Evolutionary conservation across 2,113 vertebrate species (phyloP).

Genomic region (Nipponia nippon): DNA sequence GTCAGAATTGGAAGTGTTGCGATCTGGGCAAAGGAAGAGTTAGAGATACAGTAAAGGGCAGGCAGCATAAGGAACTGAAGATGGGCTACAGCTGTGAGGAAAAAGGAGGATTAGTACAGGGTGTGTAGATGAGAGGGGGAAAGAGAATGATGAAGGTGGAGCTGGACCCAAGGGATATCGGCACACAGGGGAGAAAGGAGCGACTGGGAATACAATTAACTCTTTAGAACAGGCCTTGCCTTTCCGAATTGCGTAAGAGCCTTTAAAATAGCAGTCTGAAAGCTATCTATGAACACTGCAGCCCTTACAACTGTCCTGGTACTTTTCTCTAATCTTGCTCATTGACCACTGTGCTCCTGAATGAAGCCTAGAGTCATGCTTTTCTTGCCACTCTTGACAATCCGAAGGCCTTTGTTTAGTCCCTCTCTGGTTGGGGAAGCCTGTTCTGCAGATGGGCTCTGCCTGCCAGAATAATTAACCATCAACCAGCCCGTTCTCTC

Average conservation of each 20-base stretch:
- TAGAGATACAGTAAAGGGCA: neutral
- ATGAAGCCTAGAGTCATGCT: neutral
- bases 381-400: neutral
- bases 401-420: neutral
- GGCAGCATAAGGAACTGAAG: neutral
- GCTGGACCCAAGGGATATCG: neutral
- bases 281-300: neutral
- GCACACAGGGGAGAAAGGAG: neutral
- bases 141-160: neutral
- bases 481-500: neutral
- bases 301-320: neutral
- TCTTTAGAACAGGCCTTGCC: neutral
- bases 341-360: neutral
- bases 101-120: neutral
- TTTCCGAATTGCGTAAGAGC: neutral
- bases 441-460: neutral
- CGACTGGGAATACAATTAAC: neutral
- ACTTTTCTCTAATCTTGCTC: neutral
- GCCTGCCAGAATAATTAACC: neutral
- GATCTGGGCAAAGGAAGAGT: neutral
- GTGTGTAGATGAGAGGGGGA: neutral
- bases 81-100: neutral
- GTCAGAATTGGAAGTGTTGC: neutral
- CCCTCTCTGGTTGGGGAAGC: neutral
- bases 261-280: neutral